Evolutionary conservation across 2,797 vertebrate species (phyloP), one percentile per base, ranked within the genome.

Genomic region (Chromis chromis): DNA sequence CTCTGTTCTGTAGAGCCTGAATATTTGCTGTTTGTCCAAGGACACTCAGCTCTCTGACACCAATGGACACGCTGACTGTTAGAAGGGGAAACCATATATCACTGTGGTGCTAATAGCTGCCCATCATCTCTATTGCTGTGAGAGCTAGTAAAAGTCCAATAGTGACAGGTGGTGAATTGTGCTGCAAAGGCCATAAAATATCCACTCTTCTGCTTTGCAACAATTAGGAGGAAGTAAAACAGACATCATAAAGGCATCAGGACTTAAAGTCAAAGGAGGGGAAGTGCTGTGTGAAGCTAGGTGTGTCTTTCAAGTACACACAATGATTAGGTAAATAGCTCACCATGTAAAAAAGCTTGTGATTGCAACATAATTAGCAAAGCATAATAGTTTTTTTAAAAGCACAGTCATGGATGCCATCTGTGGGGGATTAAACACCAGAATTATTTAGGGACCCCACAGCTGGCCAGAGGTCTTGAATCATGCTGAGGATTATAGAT

Each of bases 111-210:
- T 85, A 88, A 90, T 87, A 87, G 80, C 74, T 70, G 70, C 76
- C 71, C 50, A 84, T 91, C 77, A 90, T 84, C 59, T 79, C 54
- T 68, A 83, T 58, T 78, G 67, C 70, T 36, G 31, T 74, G 76
- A 68, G 56, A 89, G 81, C 55, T 71, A 67, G 63, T 82, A 88
- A 81, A 84, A 50, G 58, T 68, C 46, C 5, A 14, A 69, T 40
- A 76, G 67, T 59, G 64, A 72, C 86, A 89, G 88, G 71, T 90
- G 88, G 83, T 85, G 69, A 65, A 67, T 81, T 82, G 65, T 21
- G 24, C 53, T 1, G 52, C 2, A 17, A 58, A 74, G 78, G 78
- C 74, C 61, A 82, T 90, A 90, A 92, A 89, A 73, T 54, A 81
- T 70, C 44, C 53, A 75, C 28, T 48, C 5, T 19, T n/a, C 25